These are phyloP conservation scores for Scrobipalpa costella DNA, from an alignment of 2,888 invertebrate genomes.

Conservation along the genomic window DNA sequence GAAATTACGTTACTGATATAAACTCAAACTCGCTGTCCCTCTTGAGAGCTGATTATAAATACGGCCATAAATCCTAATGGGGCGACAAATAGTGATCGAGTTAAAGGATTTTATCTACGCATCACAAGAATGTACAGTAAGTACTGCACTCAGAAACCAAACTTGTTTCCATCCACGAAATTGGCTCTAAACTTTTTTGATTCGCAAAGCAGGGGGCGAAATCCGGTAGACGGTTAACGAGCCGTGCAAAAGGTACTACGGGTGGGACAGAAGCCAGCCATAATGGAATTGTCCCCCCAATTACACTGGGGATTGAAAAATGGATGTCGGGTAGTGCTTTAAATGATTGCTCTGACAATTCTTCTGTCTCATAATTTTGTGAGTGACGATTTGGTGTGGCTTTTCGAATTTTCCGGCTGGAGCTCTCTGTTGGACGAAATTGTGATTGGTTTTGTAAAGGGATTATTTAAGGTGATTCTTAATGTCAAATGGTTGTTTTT, in stretches of 20 bases:
- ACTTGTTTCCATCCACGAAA: slow-evolving; percentile 13
- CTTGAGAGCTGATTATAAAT: no score
- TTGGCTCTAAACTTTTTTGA: slow-evolving; percentile 26
- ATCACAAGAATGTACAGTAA: no score
- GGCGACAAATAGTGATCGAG: no score
- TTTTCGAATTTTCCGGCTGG: not conserved
- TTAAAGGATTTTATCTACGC: no score
- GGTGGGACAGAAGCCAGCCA: slow-evolving; percentile 21
- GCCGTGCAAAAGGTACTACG: slow-evolving; percentile 25
- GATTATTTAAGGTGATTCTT: no score
- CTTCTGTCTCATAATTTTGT: slow-evolving; percentile 15
- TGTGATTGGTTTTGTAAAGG: no score
- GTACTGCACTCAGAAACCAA: not conserved
- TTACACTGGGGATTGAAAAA: slow-evolving; percentile 27
- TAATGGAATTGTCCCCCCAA: slow-evolving; percentile 30
- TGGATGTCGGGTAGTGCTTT: slow-evolving; percentile 17
- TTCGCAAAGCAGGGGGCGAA: slow-evolving; percentile 22
- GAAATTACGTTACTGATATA: no score
- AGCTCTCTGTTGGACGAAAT: not conserved
- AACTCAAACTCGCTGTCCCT: no score
- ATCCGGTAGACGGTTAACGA: slow-evolving; percentile 22
- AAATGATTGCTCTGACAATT: slow-evolving; percentile 21
- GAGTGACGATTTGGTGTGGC: slow-evolving; percentile 4
- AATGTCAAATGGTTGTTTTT: no score
- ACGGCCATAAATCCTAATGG: no score